Evolutionary conservation across 1,140 invertebrate species (phyloP), one percentile per base, ranked within the genome.

Genomic region (Drosophila nebulosa): DNA sequence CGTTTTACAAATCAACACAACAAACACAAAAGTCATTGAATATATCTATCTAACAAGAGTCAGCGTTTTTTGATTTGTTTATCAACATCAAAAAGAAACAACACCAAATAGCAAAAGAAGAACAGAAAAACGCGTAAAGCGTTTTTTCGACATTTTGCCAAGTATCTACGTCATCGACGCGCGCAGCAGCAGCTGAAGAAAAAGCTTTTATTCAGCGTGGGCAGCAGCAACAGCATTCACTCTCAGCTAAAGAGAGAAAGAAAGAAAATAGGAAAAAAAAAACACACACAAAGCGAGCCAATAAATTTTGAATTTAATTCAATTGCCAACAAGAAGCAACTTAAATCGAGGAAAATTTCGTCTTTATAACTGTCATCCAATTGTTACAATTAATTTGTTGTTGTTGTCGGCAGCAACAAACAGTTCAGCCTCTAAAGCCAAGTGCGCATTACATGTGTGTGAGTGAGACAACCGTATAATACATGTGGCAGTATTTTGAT

Each of bases 141-240:
- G 18, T 75, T 72, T 69, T 69, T 76, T 58, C 24, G 50, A 39
- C 39, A 61, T 30, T 67, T 79, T 58, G 35, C 35, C 51, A 75
- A 67, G 77, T 79, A 79, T 46, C 39, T 88, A 86, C 81, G 81
- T 86, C 81, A 86, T 88, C 83, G 83, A 86, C 78, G 78, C 83
- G 83, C 81, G 81, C 83, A 85, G 55, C 72, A 58, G 30, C 35
- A 50, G 42, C 27, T 53, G 16, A 22, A 62, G 63, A 64, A 59
- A 36, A 36, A 24, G 66, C 42, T 35, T 32, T 46, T n/a, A 56
- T 51, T 39, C 18, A 57, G 64, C 60, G 70, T 65, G 70, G 70
- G 51, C 64, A 73, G 69, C 50, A 55, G 7, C 65, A 32, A 64
- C 24, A 24, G 4, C 52, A 39, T n/a, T 39, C 53, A 32, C 26